Base-by-base conservation (phyloP, 2,888 invertebrate species). In the Trisateles emortualis region DNA sequence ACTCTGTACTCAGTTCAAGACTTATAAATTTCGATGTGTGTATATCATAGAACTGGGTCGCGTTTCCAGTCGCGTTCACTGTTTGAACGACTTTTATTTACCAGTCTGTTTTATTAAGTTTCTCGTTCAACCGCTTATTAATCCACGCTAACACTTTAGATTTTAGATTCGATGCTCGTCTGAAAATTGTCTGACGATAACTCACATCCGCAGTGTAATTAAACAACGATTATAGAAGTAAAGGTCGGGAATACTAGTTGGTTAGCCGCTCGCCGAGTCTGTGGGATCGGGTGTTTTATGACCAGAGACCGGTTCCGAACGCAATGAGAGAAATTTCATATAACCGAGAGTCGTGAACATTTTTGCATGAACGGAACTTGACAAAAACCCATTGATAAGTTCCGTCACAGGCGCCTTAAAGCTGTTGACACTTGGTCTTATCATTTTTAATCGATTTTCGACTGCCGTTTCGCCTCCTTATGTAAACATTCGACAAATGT, bases 391-490 rank as follows among this genome's bases (percentile, higher is more conserved):
- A 80, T 84, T 81, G 86, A 90, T 90, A 88, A 84, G 72, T 65
- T 69, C 68, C 76, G 76, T 65, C 68, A 69, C 78, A 81, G 89
- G 90, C 89, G 90, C 88, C 91, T 80, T 74, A 72, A 71, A 83
- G 80, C 79, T 89, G 83, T 88, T 89, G 84, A 88, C 88, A 83
- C 67, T 55, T 76, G 64, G 35, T 74, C 79, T 90, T 91, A 90
- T 91, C 90, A 71, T 67, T 63, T 79, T 80, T 91, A 91, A 91
- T 91, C 91, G 85, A 84, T 79, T 87, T 86, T 86, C 77, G 91
- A 90, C 91, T 92, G 91, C 92, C 92, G 92, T 90, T 91, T 91
- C 84, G 90, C 86, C 89, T 87, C 82, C 84, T 82, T 92, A 81
- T 76, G 90, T 88, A 86, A 91, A 92, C 87, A 90, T 75, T n/a